Conservation (phyloP, 2,113 vertebrate species). For the Conger conger region DNA sequence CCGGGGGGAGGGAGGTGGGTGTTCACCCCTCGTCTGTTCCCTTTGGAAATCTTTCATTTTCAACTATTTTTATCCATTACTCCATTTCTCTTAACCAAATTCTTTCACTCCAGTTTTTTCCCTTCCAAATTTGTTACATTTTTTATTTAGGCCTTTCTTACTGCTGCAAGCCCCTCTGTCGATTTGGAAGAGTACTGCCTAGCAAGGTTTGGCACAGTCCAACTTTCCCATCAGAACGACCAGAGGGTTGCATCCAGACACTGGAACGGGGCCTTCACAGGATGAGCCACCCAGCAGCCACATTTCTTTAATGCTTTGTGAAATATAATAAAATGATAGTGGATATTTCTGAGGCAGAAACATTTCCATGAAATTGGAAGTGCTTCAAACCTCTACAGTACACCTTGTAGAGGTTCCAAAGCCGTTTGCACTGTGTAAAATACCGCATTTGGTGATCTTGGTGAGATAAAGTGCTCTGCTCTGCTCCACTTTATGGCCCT, state of each 20-base stretch:
- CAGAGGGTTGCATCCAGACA: too few relatives aligned
- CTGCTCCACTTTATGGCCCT: background rate
- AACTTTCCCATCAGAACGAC: too few relatives aligned
- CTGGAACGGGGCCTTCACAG: background rate
- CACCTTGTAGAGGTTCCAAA: background rate
- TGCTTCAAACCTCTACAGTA: background rate
- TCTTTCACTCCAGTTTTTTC: background rate
- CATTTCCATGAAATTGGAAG: constrained; percentile 43
- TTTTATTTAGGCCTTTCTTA: background rate
- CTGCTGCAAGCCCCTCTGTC: background rate
- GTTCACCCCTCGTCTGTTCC: background rate
- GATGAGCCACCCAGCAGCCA: background rate
- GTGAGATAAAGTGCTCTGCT: background rate
- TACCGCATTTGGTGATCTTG: background rate
- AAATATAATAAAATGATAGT: background rate
- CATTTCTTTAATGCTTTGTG: background rate
- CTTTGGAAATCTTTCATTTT: background rate
- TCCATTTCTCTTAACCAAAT: background rate
- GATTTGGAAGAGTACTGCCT: background rate
- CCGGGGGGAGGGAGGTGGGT: constrained; percentile 33
- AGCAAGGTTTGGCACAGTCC: too few relatives aligned
- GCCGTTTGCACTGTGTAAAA: background rate
- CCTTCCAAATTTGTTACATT: background rate
- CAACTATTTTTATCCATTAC: background rate
- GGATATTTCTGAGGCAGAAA: constrained; percentile 32